Evolutionary conservation across 2,113 vertebrate genomes (phyloP).

Genomic region (Piaya cayana): DNA sequence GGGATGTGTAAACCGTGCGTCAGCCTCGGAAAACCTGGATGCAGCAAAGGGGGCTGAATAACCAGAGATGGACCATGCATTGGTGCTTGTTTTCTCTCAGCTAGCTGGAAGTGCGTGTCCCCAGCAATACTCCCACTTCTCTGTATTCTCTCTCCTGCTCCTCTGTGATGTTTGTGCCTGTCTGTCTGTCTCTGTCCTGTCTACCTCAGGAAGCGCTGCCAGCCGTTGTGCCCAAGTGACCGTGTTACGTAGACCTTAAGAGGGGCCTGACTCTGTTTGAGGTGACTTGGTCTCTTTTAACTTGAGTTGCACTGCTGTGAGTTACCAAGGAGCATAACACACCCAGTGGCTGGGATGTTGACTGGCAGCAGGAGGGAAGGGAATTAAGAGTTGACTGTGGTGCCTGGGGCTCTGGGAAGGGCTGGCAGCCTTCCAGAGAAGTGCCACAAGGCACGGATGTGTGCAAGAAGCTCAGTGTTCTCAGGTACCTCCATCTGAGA

Average conservation of each 20-base stretch:
- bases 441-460: background rate
- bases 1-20: background rate
- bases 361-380: background rate
- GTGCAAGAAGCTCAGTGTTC: background rate
- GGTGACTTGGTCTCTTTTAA: background rate
- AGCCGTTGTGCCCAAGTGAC: background rate
- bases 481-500: background rate
- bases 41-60: background rate
- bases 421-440: background rate
- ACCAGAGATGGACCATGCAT: background rate
- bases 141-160: constrained; percentile 70
- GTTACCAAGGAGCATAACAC: background rate
- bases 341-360: background rate
- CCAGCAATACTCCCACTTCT: constrained; percentile 22
- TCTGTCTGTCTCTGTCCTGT: background rate
- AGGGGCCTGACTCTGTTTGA: background rate
- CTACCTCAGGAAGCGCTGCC: constrained; percentile 8
- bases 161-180: constrained; percentile 36
- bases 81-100: background rate
- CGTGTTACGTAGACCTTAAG: background rate
- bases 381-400: background rate
- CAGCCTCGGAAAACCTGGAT: background rate
- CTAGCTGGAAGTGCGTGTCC: background rate
- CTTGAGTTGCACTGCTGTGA: background rate
- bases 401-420: background rate